These are phyloP conservation scores for Sipha flava DNA, from an alignment of 1,140 invertebrate genomes.

Conservation along the genomic window DNA sequence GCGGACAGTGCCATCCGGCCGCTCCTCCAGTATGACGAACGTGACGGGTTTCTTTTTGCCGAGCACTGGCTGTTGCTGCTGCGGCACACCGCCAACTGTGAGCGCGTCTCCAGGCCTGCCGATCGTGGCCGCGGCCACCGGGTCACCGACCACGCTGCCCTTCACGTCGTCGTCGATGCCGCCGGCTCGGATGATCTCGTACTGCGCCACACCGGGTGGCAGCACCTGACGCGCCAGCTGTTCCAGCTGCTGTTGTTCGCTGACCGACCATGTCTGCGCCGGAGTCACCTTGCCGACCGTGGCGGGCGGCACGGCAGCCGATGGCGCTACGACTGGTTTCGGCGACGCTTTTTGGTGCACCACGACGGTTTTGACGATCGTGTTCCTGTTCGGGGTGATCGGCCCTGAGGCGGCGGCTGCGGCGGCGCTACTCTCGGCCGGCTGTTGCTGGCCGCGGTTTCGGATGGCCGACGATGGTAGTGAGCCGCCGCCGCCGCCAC, in stretches of 20 bases:
- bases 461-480: neutral
- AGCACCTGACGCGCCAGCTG: slow-evolving; percentile 66
- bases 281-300: slow-evolving; percentile 38
- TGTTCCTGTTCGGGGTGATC: neutral
- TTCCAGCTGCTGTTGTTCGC: slow-evolving; percentile 55
- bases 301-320: neutral
- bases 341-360: neutral
- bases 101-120: neutral
- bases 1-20: slow-evolving; percentile 70
- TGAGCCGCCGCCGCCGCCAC: slow-evolving; percentile 19
- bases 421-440: neutral
- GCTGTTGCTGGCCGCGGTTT: slow-evolving; percentile 24
- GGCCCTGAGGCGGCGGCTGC: neutral
- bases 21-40: slow-evolving; percentile 74
- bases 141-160: neutral
- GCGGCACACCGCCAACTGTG: neutral
- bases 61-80: neutral
- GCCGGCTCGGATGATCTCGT: slow-evolving; percentile 64
- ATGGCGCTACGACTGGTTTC: neutral
- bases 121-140: neutral
- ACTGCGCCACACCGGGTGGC: slow-evolving; percentile 60
- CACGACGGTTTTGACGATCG: neutral
- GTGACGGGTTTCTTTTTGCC: slow-evolving; percentile 67
- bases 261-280: slow-evolving; percentile 46
- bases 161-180: slow-evolving; percentile 47